Base-by-base conservation (phyloP, 1,140 invertebrate species). In the Heliothis virescens region DNA sequence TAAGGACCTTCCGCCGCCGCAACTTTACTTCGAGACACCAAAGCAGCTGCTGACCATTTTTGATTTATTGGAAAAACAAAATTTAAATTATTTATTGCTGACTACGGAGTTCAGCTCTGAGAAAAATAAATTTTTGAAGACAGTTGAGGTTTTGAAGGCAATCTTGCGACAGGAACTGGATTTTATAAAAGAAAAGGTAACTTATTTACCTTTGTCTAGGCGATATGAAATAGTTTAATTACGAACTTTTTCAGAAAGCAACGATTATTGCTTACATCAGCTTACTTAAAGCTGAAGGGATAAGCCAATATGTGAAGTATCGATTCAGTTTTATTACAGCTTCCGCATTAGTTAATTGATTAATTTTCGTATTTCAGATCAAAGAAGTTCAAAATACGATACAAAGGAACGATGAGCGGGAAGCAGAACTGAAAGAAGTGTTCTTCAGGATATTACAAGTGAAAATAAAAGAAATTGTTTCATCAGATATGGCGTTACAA, bases 41-140 rank as follows among this genome's bases (percentile, higher is more conserved):
- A 86, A 92, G 4, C 95, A 97, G 75, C 84, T 97, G 9, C 81
- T 96, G 4, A 86, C 90, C 9, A 94, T 95, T 13, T 96, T 97
- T 83, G 86, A 90, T 74, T 92, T 94, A 52, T 95, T 97, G 65
- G 96, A 96, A 84, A 92, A 95, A 75, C 96, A 97, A 87, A 96
- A 97, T 90, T 89, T 97, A 12, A 96, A 96, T 84, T 96, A 96
- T 26, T 92, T 97, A 83, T 90, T 96, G 53, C 95, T 96, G 53
- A 95, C 96, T 0, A 96, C 97, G 87, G 95, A 96, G 74, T 85
- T 97, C n/a, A 95, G 95, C 7, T 91, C 92, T 18, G 95, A 91
- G 63, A 93, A 92, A 71, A 90, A 90, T 82, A 93, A 87, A 79
- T 94, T 94, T 88, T 71, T 92, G 29, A 92, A 90, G 80, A 82